Evolutionary conservation across 2,797 vertebrate genomes (phyloP), one percentile per base, ranked within the genome.

Genomic region (Rhinogobio ventralis): DNA sequence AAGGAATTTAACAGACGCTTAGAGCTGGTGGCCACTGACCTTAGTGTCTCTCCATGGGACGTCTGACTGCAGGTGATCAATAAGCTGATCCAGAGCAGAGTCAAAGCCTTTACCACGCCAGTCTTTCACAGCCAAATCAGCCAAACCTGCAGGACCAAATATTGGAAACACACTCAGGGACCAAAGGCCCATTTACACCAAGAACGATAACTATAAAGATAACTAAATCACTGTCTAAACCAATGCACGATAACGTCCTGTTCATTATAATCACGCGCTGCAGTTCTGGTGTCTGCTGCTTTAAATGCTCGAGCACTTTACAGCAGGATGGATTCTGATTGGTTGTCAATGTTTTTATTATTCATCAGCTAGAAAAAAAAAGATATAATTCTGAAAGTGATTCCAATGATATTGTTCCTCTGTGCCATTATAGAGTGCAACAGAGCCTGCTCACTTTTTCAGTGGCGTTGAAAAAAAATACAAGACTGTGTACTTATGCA

Each of bases 81-180:
- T 89, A 25, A 99, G 95, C n/a, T 96, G 96, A 89, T 89, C 86
- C 72, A 98, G 88, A 19, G 96, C 95, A 62, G 90, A 88, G 82
- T 96, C 96, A 81, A 98, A 97, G 86, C 97, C 97, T 92, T 94
- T 96, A 83, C 97, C 95, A 84, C 89, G 92, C 96, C 97, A 97
- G 86, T 97, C 95, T 86, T 97, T 96, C 64, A 36, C 53, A 36
- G 81, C 81, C 83, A 90, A 79, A 30, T 88, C 85, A 83, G 75
- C 73, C 80, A 88, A 69, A 49, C 89, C 88, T 89, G 51, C 10
- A 78, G 15, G 9, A 62, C 23, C 45, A 46, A 51, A 33, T n/a
- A 49, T 39, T 20, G 36, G 51, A 25, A 20, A 46, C 28, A 53
- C 13, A 45, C 8, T n/a, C 36, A 23, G 11, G 8, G 19, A 11